Evolutionary conservation across 2,888 invertebrate species (phyloP).

Genomic region (Ennomos erosarius): DNA sequence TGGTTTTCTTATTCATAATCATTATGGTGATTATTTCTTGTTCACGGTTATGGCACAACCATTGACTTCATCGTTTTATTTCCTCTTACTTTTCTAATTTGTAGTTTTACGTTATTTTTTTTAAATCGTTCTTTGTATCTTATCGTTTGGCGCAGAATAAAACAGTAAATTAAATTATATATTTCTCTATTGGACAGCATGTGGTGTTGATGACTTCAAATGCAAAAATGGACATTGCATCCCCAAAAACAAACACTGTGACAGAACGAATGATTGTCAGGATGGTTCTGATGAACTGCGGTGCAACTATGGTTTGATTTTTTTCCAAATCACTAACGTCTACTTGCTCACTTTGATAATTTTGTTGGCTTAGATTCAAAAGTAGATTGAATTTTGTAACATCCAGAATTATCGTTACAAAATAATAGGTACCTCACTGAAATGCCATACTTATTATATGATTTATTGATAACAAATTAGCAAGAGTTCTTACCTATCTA

Average conservation of each 20-base stretch:
- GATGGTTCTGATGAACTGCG: conserved; percentile 85
- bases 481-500: no score
- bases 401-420: conserved; percentile 12
- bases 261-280: conserved; percentile 84
- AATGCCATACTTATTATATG: no score
- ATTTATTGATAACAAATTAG: no score
- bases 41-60: conserved; percentile 27
- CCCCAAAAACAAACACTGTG: conserved; percentile 80
- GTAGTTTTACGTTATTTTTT: conserved; percentile 16
- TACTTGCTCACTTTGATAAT: not conserved
- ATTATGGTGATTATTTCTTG: conserved; percentile 20
- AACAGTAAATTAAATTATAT: conserved; percentile 33
- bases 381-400: conserved; percentile 17
- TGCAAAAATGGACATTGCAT: conserved; percentile 88
- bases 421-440: conserved; percentile 1
- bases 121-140: conserved; percentile 18
- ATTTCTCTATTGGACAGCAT: conserved; percentile 85
- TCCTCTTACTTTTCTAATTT: conserved; percentile 15
- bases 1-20: conserved; percentile 22
- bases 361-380: conserved; percentile 23
- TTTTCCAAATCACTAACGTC: conserved; percentile 51
- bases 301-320: conserved; percentile 81
- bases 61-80: conserved; percentile 18
- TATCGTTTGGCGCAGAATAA: conserved; percentile 12
- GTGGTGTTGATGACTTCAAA: conserved; percentile 84